Base-by-base conservation (phyloP, 1,140 invertebrate species). In the Drosophila repleta region DNA sequence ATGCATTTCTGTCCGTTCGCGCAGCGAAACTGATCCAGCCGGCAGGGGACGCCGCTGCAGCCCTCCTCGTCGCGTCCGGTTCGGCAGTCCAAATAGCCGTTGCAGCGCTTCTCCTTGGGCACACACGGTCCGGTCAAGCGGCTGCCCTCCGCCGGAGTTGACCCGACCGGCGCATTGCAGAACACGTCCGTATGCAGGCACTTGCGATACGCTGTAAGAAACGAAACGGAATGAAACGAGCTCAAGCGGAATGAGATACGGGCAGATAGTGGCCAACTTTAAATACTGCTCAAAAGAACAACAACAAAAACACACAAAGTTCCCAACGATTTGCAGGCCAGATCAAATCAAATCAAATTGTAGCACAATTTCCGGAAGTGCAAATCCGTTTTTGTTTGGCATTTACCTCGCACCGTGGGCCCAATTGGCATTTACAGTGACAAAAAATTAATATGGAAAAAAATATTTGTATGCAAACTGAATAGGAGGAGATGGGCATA, bases 21-120 rank as follows among this genome's bases (percentile, higher is more conserved):
- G 92, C 97, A 98, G 32, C 96, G 94, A 93, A 98, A 98, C 93
- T 98, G 97, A 92, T 97, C 97, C 66, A 97, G 93, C 46, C 95
- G 94, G 82, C 97, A 98, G 18, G 95, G 93, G 5, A 94, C 91
- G n/a, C 94, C 95, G 3, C 93, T 91, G 90, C 97, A 98, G 53
- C 94, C 94, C 49, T 96, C 94, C 91, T 98, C 97, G 83, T 98
- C 97, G 53, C 94, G 95, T 37, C 96, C 94, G 72, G 97, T 97
- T 41, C 97, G 94, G 91, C 97, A 99, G 90, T 98, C 96, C 76
- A 93, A 92, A 46, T 96, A 97, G 69, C 97, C 97, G 84, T 99
- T 96, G 92, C 98, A 98, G 89, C 94, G 95, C 91, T 97, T 97
- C 68, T 96, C 95, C 73, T 95, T 96, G 8, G 96, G 95, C 87